phyloP scores from a whole-genome alignment of 2,888 invertebrate species.

The Saturnia japonica region DNA sequence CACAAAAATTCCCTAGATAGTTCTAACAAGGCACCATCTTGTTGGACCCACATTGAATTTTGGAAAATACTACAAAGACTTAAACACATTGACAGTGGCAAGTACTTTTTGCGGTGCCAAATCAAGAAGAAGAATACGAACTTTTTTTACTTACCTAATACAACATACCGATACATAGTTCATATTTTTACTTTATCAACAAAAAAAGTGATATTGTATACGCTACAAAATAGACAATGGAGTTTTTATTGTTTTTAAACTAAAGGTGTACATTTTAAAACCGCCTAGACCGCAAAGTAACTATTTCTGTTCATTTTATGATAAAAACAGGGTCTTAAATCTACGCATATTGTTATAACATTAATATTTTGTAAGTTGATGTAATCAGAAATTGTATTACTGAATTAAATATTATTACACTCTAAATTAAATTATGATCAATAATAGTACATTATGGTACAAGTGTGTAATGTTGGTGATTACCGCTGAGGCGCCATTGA shows the following conservation, averaged over 20 bases:
- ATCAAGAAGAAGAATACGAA: too few relatives aligned
- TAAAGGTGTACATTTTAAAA: slow-evolving; percentile 63
- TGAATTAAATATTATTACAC: not conserved
- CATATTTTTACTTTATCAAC: not conserved
- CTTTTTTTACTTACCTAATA: too few relatives aligned
- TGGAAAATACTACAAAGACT: too few relatives aligned
- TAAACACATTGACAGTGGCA: too few relatives aligned
- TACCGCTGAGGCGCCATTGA: too few relatives aligned
- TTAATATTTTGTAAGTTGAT: not conserved
- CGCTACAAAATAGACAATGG: slow-evolving; percentile 63
- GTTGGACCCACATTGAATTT: too few relatives aligned
- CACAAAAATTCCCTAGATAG: too few relatives aligned
- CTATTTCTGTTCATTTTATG: not conserved
- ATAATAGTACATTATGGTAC: too few relatives aligned
- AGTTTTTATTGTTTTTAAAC: slow-evolving; percentile 45
- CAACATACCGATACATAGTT: not conserved
- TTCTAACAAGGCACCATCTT: too few relatives aligned
- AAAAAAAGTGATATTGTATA: slow-evolving; percentile 50
- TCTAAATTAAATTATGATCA: too few relatives aligned
- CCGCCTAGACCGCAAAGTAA: slow-evolving; percentile 45
- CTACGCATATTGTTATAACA: not conserved
- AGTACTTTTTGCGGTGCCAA: too few relatives aligned
- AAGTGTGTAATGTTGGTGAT: too few relatives aligned
- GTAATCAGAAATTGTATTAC: not conserved
- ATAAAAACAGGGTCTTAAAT: not conserved